phyloP scores from a whole-genome alignment of 1,140 invertebrate species.

The Eueides isabella region DNA sequence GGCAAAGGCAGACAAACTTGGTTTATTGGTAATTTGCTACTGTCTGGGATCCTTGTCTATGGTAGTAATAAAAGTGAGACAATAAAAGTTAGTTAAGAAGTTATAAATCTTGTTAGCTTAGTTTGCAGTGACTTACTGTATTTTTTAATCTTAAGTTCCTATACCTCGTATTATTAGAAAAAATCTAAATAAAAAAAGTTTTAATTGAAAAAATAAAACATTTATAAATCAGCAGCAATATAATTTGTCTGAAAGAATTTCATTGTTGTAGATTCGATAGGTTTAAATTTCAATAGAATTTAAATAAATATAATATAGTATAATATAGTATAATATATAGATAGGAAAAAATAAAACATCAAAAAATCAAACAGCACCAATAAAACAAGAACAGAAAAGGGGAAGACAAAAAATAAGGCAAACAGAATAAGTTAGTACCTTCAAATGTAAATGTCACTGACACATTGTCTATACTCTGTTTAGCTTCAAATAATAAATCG shows the following conservation, averaged over 20 bases:
- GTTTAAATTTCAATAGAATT: too few relatives aligned
- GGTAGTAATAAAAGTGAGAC: constrained; percentile 2
- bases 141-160: not conserved
- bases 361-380: too few relatives aligned
- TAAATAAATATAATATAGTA: too few relatives aligned
- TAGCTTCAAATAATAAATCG: not conserved
- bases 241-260: too few relatives aligned
- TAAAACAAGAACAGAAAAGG: not conserved
- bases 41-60: constrained; percentile 3
- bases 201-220: too few relatives aligned
- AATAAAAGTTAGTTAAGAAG: constrained; percentile 4
- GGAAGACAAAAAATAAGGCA: not conserved
- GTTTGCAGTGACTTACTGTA: not conserved
- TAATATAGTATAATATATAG: too few relatives aligned
- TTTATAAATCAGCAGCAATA: too few relatives aligned
- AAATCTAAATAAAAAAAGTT: too few relatives aligned
- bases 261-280: not conserved
- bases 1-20: not conserved
- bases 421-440: not conserved
- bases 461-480: not conserved
- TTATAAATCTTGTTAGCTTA: not conserved
- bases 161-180: not conserved
- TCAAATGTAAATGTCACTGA: not conserved
- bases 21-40: constrained; percentile 1
- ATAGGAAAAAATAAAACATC: too few relatives aligned